phyloP scores from a whole-genome alignment of 2,888 invertebrate genomes.

The Gonocerus acuteangulatus region DNA sequence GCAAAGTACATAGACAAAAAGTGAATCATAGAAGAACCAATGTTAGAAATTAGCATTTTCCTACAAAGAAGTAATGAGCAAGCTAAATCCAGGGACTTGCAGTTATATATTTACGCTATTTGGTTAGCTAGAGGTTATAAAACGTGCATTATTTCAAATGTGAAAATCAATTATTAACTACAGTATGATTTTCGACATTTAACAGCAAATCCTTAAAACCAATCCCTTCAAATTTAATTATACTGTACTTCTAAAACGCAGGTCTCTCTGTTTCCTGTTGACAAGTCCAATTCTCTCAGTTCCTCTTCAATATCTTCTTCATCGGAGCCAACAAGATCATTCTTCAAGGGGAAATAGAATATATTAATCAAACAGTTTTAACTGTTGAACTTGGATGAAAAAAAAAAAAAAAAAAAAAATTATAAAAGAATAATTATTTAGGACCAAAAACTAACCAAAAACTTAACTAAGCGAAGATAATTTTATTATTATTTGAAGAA shows the following conservation, averaged over 20 bases:
- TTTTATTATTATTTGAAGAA: too few species aligned
- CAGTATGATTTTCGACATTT: background rate
- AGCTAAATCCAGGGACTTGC: background rate
- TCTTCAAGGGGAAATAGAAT: conserved; percentile 24
- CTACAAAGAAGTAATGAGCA: background rate
- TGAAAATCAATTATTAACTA: background rate
- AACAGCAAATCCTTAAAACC: conserved; percentile 11
- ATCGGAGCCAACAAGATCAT: conserved; percentile 43
- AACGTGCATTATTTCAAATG: conserved; percentile 13
- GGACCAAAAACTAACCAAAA: background rate
- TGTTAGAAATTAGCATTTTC: too few species aligned
- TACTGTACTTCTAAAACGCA: conserved; percentile 62
- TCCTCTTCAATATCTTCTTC: conserved; percentile 62
- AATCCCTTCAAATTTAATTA: conserved; percentile 6
- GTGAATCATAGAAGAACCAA: too few species aligned
- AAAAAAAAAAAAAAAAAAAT: too few species aligned
- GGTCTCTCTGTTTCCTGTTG: conserved; percentile 67
- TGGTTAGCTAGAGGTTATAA: background rate
- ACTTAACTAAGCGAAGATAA: background rate
- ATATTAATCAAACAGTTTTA: conserved; percentile 11
- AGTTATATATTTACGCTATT: background rate
- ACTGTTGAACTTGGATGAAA: too few species aligned
- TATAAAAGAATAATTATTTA: background rate
- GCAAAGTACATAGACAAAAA: too few species aligned
- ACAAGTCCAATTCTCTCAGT: conserved; percentile 59